Percentiles rank a stretch among this genome's conserved stretches.
Conservation (phyloP, 2,888 invertebrate species). For the Sisyra nigra region DNA sequence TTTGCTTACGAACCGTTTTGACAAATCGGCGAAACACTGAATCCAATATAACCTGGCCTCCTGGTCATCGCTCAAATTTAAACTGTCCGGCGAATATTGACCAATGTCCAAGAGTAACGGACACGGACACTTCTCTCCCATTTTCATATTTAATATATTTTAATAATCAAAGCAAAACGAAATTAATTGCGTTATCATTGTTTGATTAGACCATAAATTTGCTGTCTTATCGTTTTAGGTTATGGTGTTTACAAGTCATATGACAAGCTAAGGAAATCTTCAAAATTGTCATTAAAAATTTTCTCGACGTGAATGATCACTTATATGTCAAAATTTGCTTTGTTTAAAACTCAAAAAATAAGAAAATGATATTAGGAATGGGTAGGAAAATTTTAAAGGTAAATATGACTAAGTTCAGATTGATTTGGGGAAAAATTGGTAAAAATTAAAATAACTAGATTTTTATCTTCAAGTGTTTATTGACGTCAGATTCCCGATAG, state of each 20-base stretch:
- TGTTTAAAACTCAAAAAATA: too few species aligned
- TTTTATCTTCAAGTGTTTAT: conserved; percentile 2
- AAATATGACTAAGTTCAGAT: background rate
- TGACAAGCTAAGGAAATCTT: too few species aligned
- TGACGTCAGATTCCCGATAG: conserved; percentile 1
- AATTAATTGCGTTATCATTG: background rate
- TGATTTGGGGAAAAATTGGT: background rate
- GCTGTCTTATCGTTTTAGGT: background rate
- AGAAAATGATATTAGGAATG: too few species aligned
- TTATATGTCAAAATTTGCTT: too few species aligned
- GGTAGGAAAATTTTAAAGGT: background rate
- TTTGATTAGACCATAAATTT: background rate
- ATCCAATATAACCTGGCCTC: conserved; percentile 89
- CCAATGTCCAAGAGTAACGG: conserved; percentile 62
- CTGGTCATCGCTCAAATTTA: conserved; percentile 71
- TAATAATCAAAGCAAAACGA: background rate
- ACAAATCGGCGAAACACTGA: conserved; percentile 72
- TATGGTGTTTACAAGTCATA: background rate
- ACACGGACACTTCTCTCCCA: conserved; percentile 39
- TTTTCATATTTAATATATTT: conserved; percentile 21
- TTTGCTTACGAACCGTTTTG: conserved; percentile 68
- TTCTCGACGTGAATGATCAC: too few species aligned
- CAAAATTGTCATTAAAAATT: too few species aligned
- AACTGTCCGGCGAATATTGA: conserved; percentile 79
- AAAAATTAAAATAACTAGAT: background rate